Evolutionary conservation across 2,113 vertebrate species (phyloP), one percentile per base, ranked within the genome.

Genomic region (Silurus asotus): DNA sequence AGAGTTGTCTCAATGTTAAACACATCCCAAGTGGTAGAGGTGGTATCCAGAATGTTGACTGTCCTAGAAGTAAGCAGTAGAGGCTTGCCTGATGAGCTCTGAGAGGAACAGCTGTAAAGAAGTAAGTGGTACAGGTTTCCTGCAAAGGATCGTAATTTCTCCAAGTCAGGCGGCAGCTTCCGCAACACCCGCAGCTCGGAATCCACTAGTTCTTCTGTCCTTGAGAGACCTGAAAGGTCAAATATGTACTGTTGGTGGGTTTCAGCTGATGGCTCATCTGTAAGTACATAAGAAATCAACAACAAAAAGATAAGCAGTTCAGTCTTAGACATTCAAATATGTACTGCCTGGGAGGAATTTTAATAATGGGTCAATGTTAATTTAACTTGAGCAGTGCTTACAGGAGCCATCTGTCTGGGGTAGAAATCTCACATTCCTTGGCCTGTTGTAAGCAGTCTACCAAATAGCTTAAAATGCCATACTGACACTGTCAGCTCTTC

Each of bases 171-270:
- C 0, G 94, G 93, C 2, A 92, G 82, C 74, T 89, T 55, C 0
- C 95, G 93, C 84, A 97, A 89, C 84, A 97, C 88, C 13, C 96
- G 93, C 74, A 97, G 91, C 90, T 97, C 96, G 0, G 94, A 95
- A 0, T 94, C 93, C 8, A 96, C 92, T 87, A 97, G 92, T 88
- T 97, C 95, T 72, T 96, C 97, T 0, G 84, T 74, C 55, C 94
- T 92, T 0, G 94, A 89, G 49, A 97, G 92, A 86, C 92, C 94
- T 84, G 96, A 96, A 82, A 96, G 86, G 88, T 97, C 95, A 19
- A 97, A 97, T 74, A 96, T 81, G 88, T 96, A 97, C 3, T 84
- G 90, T 94, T 95, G 96, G 81, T 89, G 91, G 55, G 86, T 51
- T 76, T 90, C 91, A 1, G 82, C 10, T 0, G 87, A 84, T 19